Conservation (phyloP, 2,888 invertebrate genomes). For the Dilophus febrilis region DNA sequence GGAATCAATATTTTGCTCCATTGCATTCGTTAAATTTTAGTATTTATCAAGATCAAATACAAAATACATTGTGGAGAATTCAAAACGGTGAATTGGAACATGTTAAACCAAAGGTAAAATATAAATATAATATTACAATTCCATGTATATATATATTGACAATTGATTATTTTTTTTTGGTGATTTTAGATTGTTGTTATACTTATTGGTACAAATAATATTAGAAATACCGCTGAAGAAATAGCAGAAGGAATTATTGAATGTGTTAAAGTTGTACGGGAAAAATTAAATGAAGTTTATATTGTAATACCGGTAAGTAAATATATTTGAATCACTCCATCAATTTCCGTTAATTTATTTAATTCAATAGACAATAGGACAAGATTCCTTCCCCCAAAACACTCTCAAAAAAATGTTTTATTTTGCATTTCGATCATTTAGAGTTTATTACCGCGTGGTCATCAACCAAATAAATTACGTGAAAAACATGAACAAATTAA, state of each 20-base stretch:
- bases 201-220: conserved; percentile 79
- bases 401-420: no score
- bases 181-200: conserved; percentile 58
- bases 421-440: conserved; percentile 32
- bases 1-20: conserved; percentile 82
- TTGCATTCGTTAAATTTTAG: conserved; percentile 77
- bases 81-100: conserved; percentile 78
- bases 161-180: background rate
- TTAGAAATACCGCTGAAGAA: conserved; percentile 60
- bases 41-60: conserved; percentile 71
- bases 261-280: conserved; percentile 54
- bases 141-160: background rate
- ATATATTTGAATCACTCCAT: background rate
- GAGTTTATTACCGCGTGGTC: conserved; percentile 78
- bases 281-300: conserved; percentile 62
- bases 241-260: conserved; percentile 65
- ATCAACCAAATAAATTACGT: conserved; percentile 63
- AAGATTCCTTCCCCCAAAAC: no score
- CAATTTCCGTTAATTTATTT: conserved; percentile 6
- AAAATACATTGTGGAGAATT: conserved; percentile 81
- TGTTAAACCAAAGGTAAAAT: conserved; percentile 70
- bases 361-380: conserved; percentile 2
- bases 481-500: conserved; percentile 64
- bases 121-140: no score
- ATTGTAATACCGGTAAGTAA: conserved; percentile 63